A percentile compares a stretch with the other conserved stretches of the same genome.
Evolutionary conservation across 2,113 vertebrate genomes (phyloP).

Genomic region (Brachyistius frenatus): DNA sequence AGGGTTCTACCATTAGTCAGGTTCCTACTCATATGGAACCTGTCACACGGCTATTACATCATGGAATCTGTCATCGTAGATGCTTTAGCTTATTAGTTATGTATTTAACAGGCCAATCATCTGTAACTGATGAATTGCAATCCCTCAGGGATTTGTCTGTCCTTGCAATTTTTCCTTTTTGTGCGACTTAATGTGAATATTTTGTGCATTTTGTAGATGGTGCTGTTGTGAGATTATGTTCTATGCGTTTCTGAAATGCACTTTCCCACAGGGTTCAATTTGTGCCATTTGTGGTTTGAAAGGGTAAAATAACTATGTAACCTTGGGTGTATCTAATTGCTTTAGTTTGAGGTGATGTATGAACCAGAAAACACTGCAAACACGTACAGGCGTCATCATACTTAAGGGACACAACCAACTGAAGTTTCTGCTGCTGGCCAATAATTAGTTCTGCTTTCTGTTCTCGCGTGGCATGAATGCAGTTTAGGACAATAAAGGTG

Average conservation of each 20-base stretch:
- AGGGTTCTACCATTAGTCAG: background rate
- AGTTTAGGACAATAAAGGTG: background rate
- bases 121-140: background rate
- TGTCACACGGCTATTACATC: background rate
- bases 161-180: background rate
- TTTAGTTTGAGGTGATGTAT: conserved; percentile 7
- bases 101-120: background rate
- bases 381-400: conserved; percentile 2
- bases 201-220: background rate
- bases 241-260: background rate
- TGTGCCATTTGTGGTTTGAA: conserved; percentile 6
- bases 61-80: background rate
- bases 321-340: conserved; percentile 6
- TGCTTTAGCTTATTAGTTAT: background rate
- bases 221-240: background rate
- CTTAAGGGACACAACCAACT: background rate
- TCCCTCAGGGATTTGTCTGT: background rate
- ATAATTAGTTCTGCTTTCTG: background rate
- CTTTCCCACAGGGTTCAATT: conserved; percentile 12
- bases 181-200: background rate
- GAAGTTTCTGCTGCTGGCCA: background rate
- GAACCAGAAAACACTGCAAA: conserved; percentile 21
- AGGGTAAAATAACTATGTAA: background rate
- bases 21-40: background rate
- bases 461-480: background rate